Evolutionary conservation across 1,140 invertebrate species (phyloP).

Genomic region (Trissolcus basalis): DNA sequence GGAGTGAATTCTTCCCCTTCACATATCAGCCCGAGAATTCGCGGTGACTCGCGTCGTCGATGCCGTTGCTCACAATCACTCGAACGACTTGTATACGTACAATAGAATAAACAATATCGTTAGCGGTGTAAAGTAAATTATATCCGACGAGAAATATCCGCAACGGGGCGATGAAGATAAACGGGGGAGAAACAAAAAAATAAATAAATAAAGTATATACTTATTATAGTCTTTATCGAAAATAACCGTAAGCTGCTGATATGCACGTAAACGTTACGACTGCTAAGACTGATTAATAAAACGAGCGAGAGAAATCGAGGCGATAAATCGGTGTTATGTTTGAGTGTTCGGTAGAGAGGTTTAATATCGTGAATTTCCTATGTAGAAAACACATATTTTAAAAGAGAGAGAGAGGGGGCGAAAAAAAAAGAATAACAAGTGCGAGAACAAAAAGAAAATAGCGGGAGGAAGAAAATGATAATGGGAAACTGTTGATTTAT

Average conservation of each 20-base stretch:
- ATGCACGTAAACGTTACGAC: conserved; percentile 67
- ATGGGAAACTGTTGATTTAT: conserved; percentile 70
- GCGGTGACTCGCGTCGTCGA: conserved; percentile 29
- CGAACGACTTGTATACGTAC: conserved; percentile 53
- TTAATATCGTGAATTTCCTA: conserved; percentile 69
- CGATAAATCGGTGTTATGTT: conserved; percentile 74
- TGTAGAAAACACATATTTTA: conserved; percentile 73
- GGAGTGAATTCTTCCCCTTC: conserved; percentile 16
- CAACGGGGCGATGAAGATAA: too few relatives aligned
- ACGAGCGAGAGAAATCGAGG: conserved; percentile 30
- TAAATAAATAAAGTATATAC: background rate
- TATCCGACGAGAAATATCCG: too few relatives aligned
- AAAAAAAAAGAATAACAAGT: conserved; percentile 1
- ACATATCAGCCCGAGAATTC: conserved; percentile 17
- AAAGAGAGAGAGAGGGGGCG: conserved; percentile 31
- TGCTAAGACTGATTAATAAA: conserved; percentile 73
- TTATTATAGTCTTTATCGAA: conserved; percentile 39
- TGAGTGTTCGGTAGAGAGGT: conserved; percentile 75
- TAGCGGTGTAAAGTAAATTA: conserved; percentile 33
- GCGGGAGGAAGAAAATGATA: conserved; percentile 9
- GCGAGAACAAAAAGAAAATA: too few relatives aligned
- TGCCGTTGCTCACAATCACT: conserved; percentile 11
- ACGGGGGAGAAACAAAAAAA: background rate
- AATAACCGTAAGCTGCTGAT: conserved; percentile 55
- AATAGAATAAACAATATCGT: conserved; percentile 42